phyloP scores from a whole-genome alignment of 2,797 vertebrate genomes.

The Adrianichthys oophorus region DNA sequence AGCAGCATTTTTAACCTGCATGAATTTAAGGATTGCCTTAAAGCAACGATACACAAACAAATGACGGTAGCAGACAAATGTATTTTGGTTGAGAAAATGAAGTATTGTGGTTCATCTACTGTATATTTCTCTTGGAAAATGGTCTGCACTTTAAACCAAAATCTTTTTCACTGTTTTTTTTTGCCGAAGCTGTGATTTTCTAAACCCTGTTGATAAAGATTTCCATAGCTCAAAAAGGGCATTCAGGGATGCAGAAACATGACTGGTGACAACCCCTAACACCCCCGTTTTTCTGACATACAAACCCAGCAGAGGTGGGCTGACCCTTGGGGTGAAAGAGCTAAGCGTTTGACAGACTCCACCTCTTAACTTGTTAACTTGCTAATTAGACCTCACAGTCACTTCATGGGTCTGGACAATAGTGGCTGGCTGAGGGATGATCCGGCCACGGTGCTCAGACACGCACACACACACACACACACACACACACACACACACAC shows the following conservation, averaged over 20 bases:
- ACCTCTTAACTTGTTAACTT: conserved; percentile 90
- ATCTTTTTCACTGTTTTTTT: conserved; percentile 4
- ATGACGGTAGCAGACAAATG: no score
- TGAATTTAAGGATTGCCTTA: no score
- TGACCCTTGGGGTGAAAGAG: conserved; percentile 82
- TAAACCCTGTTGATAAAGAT: not conserved
- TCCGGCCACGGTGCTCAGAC: conserved; percentile 38
- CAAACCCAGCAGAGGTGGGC: conserved; percentile 56
- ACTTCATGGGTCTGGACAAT: conserved; percentile 74
- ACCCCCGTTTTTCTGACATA: conserved; percentile 2
- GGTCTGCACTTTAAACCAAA: conserved; percentile 3
- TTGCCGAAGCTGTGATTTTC: not conserved
- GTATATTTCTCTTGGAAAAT: no score
- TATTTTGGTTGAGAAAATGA: no score
- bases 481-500: conserved; percentile 32
- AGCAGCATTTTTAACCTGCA: no score
- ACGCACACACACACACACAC: conserved; percentile 35
- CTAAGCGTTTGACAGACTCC: conserved; percentile 85
- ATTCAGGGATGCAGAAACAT: conserved; percentile 4
- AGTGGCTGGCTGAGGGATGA: conserved; percentile 71
- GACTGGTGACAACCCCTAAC: not conserved
- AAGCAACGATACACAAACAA: no score
- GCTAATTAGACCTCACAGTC: conserved; percentile 85
- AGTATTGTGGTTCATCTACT: no score
- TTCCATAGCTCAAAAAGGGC: not conserved